phyloP scores from a whole-genome alignment of 2,113 vertebrate genomes.

The Brachionichthys hirsutus region DNA sequence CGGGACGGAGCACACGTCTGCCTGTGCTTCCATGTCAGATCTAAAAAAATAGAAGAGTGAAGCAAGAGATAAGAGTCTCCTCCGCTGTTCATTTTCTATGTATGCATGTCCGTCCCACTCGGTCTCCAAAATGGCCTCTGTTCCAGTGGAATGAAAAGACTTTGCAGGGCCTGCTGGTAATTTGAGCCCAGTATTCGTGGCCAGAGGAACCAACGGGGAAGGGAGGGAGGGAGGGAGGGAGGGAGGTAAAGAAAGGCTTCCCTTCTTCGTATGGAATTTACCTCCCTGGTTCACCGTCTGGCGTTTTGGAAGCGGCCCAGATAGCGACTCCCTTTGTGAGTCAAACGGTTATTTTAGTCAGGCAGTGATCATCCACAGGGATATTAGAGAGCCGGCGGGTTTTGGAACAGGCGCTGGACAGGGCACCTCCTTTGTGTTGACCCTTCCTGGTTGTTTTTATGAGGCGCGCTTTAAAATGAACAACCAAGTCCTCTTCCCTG shows the following conservation, averaged over 20 bases:
- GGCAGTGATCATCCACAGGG: constrained; percentile 17
- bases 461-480: background rate
- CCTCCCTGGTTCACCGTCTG: constrained; percentile 50
- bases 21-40: no score
- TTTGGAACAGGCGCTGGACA: constrained; percentile 15
- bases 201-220: constrained; percentile 47
- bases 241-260: constrained; percentile 56
- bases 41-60: background rate
- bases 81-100: constrained; percentile 59
- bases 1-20: no score
- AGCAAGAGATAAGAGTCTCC: constrained; percentile 25
- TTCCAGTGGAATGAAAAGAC: constrained; percentile 64
- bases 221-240: constrained; percentile 28
- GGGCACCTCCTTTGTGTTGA: background rate
- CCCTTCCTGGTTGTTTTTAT: background rate
- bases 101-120: constrained; percentile 33
- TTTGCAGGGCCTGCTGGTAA: constrained; percentile 69
- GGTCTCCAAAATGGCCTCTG: constrained; percentile 74
- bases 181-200: constrained; percentile 70
- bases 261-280: constrained; percentile 65
- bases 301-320: constrained; percentile 48
- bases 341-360: constrained; percentile 42
- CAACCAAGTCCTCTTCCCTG: no score
- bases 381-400: constrained; percentile 13
- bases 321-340: constrained; percentile 48